Base-by-base conservation (phyloP, 2,113 vertebrate genomes). In the Vimba vimba region DNA sequence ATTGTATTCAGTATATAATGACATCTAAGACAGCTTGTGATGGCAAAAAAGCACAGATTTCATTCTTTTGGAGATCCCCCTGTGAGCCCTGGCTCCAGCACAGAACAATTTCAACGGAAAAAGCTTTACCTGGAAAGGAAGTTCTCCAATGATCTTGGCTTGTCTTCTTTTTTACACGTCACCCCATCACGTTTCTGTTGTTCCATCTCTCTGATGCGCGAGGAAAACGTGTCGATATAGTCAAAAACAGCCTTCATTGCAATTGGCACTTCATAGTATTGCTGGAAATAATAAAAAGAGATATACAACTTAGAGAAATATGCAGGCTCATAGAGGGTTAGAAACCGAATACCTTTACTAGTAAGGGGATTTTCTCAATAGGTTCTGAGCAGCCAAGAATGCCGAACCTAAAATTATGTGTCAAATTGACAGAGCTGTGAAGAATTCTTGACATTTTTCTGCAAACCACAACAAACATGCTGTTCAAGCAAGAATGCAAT, bases 221-320 rank as follows among this genome's bases (percentile, higher is more conserved):
- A 98, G n/a, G 96, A 96, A 92, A 99, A 99, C 10, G 97, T 98
- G 92, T 99, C 98, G 0, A 99, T 94, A 91, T 98, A 94, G 91
- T 98, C 95, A 55, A 99, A 98, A 73, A 99, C 95, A 0, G 98
- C 96, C 92, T 99, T 98, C 98, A 99, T 99, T 86, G 96, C 95
- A 82, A 99, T 98, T 36, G 98, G 98, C 78, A 98, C 98, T 92
- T 99, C 98, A 57, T 99, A 99, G 84, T 96, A 95, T 97, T 99
- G 98, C 98, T 99, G 92, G 89, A 85, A 74, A 77, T 82, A 74
- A 89, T 83, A 74, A 89, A 87, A 87, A 86, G 23, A 15, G 52
- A 76, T 8, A 19, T n/a, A 10, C 45, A 79, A 43, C 39, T 21
- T 33, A 69, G 52, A 55, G 52, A 73, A 30, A 75, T 17, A 33